Conservation (phyloP, 2,113 vertebrate species). For the Osmerus eperlanus region DNA sequence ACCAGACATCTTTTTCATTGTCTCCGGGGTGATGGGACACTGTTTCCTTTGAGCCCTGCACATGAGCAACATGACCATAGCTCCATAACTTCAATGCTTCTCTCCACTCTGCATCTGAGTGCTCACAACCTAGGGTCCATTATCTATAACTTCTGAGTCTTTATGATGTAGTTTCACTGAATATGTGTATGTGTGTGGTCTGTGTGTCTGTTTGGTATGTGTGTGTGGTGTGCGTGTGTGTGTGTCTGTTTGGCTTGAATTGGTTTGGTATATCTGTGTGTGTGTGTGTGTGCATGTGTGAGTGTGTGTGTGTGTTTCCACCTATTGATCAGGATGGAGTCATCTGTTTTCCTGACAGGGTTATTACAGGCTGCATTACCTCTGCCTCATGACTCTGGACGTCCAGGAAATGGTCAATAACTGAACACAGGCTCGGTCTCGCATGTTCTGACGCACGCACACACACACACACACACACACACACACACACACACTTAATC, state of each 20-base stretch:
- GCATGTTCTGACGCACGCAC: neutral
- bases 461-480: neutral
- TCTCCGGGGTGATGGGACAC: too few relatives aligned
- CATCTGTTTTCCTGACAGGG: slow-evolving; percentile 3
- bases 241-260: neutral
- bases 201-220: slow-evolving; percentile 15
- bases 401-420: slow-evolving; percentile 3
- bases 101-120: too few relatives aligned
- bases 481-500: neutral
- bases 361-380: slow-evolving; percentile 9
- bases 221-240: too few relatives aligned
- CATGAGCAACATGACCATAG: too few relatives aligned
- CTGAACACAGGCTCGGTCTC: neutral
- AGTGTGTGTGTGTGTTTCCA: neutral
- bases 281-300: neutral
- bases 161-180: too few relatives aligned
- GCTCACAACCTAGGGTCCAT: too few relatives aligned
- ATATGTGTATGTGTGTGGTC: neutral
- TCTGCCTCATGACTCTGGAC: neutral
- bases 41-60: too few relatives aligned
- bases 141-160: too few relatives aligned
- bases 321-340: slow-evolving; percentile 16
- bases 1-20: too few relatives aligned
- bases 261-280: neutral
- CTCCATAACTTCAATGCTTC: too few relatives aligned